phyloP scores from a whole-genome alignment of 2,888 invertebrate genomes.

The Ormyrus pomaceus region DNA sequence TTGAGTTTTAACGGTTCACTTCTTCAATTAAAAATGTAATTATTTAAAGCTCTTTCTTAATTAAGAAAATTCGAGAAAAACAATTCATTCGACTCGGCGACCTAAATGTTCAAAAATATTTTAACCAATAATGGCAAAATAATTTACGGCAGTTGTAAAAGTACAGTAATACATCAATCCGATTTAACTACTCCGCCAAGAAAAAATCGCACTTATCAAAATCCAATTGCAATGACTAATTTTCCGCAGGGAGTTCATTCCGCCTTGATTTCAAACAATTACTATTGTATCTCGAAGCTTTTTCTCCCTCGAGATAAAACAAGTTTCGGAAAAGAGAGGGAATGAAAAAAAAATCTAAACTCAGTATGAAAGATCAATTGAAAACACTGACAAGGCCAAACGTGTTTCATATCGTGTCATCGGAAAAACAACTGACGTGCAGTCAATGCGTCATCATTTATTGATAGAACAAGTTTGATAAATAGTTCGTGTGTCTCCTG shows the following conservation, averaged over 20 bases:
- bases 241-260: not conserved
- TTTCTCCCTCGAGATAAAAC: not conserved
- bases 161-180: slow-evolving; percentile 1
- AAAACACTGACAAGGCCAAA: slow-evolving; percentile 2
- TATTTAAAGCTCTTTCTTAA: too few relatives aligned
- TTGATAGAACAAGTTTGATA: not conserved
- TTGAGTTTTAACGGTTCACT: too few relatives aligned
- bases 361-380: not conserved
- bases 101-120: not conserved
- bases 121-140: not conserved
- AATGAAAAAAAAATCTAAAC: not conserved
- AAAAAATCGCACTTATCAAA: slow-evolving; percentile 16
- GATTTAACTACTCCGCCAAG: not conserved
- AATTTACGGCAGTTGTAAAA: slow-evolving; percentile 25
- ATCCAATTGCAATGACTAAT: slow-evolving; percentile 32
- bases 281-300: not conserved
- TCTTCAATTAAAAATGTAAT: too few relatives aligned
- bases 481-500: too few relatives aligned
- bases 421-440: not conserved
- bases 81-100: too few relatives aligned
- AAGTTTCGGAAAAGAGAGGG: not conserved
- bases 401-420: not conserved
- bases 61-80: too few relatives aligned
- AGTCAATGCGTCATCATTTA: not conserved
- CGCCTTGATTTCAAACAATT: not conserved